Evolutionary conservation across 2,888 invertebrate genomes (phyloP).

Genomic region (Chironomus tentans): DNA sequence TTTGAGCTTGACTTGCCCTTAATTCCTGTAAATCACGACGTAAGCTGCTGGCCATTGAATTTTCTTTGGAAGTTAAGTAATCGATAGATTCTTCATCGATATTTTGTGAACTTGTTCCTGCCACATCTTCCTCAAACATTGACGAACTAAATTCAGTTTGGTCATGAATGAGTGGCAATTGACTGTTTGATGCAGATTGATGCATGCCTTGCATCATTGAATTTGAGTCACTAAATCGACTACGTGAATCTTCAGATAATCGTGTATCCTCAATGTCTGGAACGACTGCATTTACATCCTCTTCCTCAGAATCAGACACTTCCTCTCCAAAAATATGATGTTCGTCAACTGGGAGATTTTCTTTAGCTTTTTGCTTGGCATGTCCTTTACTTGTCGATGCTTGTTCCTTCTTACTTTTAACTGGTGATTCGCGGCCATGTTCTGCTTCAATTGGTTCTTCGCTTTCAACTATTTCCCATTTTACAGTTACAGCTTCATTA

Average conservation of each 20-base stretch:
- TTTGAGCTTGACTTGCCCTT: constrained; percentile 62
- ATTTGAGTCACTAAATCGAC: constrained; percentile 32
- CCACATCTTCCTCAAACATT: constrained; percentile 35
- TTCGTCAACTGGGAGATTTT: constrained; percentile 47
- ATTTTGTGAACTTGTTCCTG: constrained; percentile 12
- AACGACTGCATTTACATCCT: constrained; percentile 66
- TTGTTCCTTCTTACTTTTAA: constrained; percentile 30
- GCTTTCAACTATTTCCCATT: constrained; percentile 84
- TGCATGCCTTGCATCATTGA: constrained; percentile 37
- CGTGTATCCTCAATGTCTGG: constrained; percentile 65
- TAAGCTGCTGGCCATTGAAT: constrained; percentile 58
- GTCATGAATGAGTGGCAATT: constrained; percentile 31
- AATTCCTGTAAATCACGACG: constrained; percentile 66
- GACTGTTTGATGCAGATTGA: constrained; percentile 28
- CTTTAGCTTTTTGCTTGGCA: background rate
- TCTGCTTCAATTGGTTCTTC: constrained; percentile 52
- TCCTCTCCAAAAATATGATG: constrained; percentile 89
- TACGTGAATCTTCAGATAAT: constrained; percentile 48
- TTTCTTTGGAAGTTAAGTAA: constrained; percentile 18
- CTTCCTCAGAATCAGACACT: constrained; percentile 77
- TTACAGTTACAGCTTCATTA: constrained; percentile 82
- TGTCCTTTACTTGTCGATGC: background rate
- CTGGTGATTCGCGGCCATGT: constrained; percentile 31
- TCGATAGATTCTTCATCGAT: constrained; percentile 1
- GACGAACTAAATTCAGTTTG: constrained; percentile 38